Evolutionary conservation across 2,113 vertebrate species (phyloP).

Genomic region (Dolichotis patagonum): DNA sequence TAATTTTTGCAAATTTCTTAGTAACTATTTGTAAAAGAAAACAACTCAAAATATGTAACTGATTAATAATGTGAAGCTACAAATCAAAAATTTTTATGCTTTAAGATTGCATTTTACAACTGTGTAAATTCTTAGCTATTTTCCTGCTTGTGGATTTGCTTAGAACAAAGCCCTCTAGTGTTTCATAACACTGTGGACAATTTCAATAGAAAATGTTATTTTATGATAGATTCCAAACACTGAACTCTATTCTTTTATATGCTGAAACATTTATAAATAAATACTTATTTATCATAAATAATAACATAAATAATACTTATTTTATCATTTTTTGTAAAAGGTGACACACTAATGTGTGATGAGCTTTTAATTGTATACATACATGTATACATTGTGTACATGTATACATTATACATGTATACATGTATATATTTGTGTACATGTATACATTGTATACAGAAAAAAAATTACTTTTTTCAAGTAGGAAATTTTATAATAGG

Average conservation of each 20-base stretch:
- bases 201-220: constrained; percentile 26
- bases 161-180: background rate
- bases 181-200: background rate
- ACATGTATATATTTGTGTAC: no score
- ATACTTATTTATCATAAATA: no score
- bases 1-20: constrained; percentile 25
- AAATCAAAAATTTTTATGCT: constrained; percentile 36
- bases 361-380: background rate
- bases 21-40: background rate
- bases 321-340: constrained; percentile 11
- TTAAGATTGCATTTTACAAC: background rate
- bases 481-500: background rate
- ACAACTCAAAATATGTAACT: background rate
- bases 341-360: background rate
- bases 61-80: background rate
- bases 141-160: background rate
- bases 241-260: constrained; percentile 6
- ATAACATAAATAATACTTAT: no score
- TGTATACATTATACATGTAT: no score
- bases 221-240: background rate
- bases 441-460: no score
- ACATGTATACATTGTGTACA: no score
- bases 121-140: constrained; percentile 15
- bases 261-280: background rate
- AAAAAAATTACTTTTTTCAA: constrained; percentile 10